Conservation (phyloP, 2,797 vertebrate species). For the Rhodeus uyekii region DNA sequence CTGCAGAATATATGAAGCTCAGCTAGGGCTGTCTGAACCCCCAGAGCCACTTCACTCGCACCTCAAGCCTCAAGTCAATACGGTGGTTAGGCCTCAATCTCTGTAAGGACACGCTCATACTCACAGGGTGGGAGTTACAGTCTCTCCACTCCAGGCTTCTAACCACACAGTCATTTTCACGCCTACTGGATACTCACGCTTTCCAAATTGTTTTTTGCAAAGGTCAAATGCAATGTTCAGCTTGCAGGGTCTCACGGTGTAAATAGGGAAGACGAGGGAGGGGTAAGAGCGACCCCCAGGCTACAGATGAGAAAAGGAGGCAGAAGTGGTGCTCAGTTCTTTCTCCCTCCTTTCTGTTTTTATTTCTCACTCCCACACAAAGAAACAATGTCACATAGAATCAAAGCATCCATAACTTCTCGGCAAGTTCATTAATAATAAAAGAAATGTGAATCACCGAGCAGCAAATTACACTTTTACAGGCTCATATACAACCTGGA, state of each 20-base stretch:
- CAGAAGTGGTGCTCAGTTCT: slow-evolving; percentile 14
- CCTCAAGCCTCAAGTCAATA: slow-evolving; percentile 39
- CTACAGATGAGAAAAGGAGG: slow-evolving; percentile 10
- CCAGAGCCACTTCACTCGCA: slow-evolving; percentile 34
- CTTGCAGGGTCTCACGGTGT: slow-evolving; percentile 40
- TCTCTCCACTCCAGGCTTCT: slow-evolving; percentile 41
- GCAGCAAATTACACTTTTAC: slow-evolving; percentile 30
- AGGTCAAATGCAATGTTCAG: slow-evolving; percentile 59
- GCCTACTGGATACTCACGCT: slow-evolving; percentile 49
- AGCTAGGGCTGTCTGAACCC: slow-evolving; percentile 30
- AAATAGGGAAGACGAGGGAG: slow-evolving; percentile 38
- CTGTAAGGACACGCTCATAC: neutral
- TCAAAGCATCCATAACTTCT: slow-evolving; percentile 35
- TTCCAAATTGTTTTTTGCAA: slow-evolving; percentile 61
- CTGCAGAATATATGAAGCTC: slow-evolving; percentile 42
- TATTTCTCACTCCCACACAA: neutral
- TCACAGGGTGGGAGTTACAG: slow-evolving; percentile 33
- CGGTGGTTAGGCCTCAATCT: slow-evolving; percentile 23
- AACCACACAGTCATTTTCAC: slow-evolving; percentile 54
- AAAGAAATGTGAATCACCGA: slow-evolving; percentile 16
- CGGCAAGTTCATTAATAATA: slow-evolving; percentile 43
- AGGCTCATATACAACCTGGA: slow-evolving; percentile 17
- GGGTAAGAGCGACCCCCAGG: neutral
- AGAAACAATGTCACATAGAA: slow-evolving; percentile 28
- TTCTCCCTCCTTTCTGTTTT: neutral